A percentile compares a stretch with the other conserved stretches of the same genome.
phyloP scores from a whole-genome alignment of 1,140 invertebrate genomes.

The Brachionus koreanus region DNA sequence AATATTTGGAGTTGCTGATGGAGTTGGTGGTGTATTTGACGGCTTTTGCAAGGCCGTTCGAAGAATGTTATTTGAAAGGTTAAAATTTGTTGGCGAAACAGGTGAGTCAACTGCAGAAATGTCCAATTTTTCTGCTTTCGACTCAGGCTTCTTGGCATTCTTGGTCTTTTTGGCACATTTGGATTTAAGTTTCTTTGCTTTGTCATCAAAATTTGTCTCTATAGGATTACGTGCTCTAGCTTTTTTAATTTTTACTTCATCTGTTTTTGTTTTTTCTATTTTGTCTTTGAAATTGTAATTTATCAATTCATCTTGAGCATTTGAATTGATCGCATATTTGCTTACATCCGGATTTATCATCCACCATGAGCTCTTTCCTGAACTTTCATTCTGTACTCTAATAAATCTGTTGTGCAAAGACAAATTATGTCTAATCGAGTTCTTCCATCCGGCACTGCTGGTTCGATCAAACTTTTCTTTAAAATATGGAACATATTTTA shows the following conservation, averaged over 20 bases:
- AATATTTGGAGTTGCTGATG: background rate
- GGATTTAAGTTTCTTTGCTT: background rate
- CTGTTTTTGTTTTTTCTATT: background rate
- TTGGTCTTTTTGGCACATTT: background rate
- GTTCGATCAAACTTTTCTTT: slow-evolving; percentile 99
- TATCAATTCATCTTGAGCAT: slow-evolving; percentile 1
- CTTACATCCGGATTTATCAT: slow-evolving; percentile 54
- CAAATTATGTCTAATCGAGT: slow-evolving; percentile 98
- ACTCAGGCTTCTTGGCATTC: background rate
- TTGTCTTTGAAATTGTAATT: background rate
- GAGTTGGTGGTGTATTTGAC: slow-evolving; percentile 11
- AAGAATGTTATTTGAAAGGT: background rate
- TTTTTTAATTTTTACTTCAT: background rate
- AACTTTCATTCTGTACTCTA: slow-evolving; percentile 98
- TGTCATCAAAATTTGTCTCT: background rate
- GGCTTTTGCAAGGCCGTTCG: slow-evolving; percentile 20
- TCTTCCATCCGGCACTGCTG: slow-evolving; percentile 99
- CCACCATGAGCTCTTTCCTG: slow-evolving; percentile 99
- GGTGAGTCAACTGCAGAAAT: background rate
- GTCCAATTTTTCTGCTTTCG: background rate
- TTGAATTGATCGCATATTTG: slow-evolving; percentile 36
- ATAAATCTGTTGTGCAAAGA: slow-evolving; percentile 98
- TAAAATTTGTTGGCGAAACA: slow-evolving; percentile 9
- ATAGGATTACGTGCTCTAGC: background rate
- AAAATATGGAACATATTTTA: slow-evolving; percentile 98